Percentiles rank a stretch among this genome's conserved stretches.
Conservation (phyloP, 2,888 invertebrate species). For the Leucoma salicis region DNA sequence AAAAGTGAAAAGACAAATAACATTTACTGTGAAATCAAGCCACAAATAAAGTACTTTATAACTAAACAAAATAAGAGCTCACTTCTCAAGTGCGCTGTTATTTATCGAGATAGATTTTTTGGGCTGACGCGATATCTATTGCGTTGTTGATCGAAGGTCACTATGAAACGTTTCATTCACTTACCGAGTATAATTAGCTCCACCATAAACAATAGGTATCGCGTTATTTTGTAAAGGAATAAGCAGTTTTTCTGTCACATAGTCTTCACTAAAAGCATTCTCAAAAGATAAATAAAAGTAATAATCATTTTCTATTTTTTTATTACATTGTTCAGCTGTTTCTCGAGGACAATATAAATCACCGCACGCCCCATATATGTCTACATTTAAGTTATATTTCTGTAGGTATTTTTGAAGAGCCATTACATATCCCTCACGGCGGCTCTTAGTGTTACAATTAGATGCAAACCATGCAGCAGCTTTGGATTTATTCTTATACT, state of each 20-base stretch:
- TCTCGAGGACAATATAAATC: conserved; percentile 32
- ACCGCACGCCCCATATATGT: conserved; percentile 51
- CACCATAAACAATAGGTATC: conserved; percentile 86
- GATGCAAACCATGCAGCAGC: conserved; percentile 53
- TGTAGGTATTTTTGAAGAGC: conserved; percentile 29
- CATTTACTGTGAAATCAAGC: too few relatives aligned
- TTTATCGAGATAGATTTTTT: too few relatives aligned
- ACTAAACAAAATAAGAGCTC: not conserved
- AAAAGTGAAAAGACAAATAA: too few relatives aligned
- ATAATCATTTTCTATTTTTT: conserved; percentile 42
- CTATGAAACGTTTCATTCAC: not conserved
- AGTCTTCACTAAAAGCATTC: conserved; percentile 50
- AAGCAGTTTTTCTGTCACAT: conserved; percentile 56
- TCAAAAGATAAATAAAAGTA: conserved; percentile 59
- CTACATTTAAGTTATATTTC: conserved; percentile 38
- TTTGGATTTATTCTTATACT: conserved; percentile 37
- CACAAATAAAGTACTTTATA: too few relatives aligned
- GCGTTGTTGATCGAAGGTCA: too few relatives aligned
- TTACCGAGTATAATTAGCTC: conserved; percentile 63
- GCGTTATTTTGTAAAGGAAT: conserved; percentile 65
- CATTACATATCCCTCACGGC: conserved; percentile 28
- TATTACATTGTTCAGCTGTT: conserved; percentile 29
- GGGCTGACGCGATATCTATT: too few relatives aligned
- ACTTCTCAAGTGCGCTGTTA: too few relatives aligned
- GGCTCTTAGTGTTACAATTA: conserved; percentile 38